These are phyloP conservation scores for Patella depressa DNA, from an alignment of 2,888 invertebrate species.

Conservation along the genomic window DNA sequence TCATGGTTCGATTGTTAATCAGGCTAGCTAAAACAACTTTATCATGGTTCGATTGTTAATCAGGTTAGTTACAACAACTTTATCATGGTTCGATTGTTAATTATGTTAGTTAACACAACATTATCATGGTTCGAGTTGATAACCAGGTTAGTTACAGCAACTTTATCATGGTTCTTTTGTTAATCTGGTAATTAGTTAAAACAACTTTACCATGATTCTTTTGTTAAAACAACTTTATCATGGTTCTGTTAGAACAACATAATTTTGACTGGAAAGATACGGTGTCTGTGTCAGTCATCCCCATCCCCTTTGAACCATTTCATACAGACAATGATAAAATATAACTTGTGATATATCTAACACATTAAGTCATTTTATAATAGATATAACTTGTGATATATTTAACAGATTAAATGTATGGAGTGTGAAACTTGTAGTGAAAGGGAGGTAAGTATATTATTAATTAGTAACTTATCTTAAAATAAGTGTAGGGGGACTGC, in stretches of 20 bases:
- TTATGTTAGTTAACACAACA: constrained; percentile 49
- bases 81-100: constrained; percentile 28
- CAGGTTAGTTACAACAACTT: constrained; percentile 55
- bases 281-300: no score
- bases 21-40: constrained; percentile 54
- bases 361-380: constrained; percentile 4
- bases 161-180: constrained; percentile 28
- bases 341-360: constrained; percentile 57
- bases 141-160: constrained; percentile 62
- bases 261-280: no score
- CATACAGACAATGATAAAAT: no score
- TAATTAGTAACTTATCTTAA: no score
- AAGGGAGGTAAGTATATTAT: constrained; percentile 60
- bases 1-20: constrained; percentile 28
- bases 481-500: no score
- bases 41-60: constrained; percentile 69
- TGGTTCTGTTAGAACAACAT: constrained; percentile 52
- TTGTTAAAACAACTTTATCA: no score
- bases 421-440: constrained; percentile 68
- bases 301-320: no score
- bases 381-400: not conserved
- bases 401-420: constrained; percentile 67
- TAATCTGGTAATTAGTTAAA: constrained; percentile 37
- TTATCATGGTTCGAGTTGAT: no score
- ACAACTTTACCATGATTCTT: constrained; percentile 69